A percentile compares a stretch with the other conserved stretches of the same genome.
Conservation (phyloP, 2,888 invertebrate species). For the Conops quadrifasciatus region DNA sequence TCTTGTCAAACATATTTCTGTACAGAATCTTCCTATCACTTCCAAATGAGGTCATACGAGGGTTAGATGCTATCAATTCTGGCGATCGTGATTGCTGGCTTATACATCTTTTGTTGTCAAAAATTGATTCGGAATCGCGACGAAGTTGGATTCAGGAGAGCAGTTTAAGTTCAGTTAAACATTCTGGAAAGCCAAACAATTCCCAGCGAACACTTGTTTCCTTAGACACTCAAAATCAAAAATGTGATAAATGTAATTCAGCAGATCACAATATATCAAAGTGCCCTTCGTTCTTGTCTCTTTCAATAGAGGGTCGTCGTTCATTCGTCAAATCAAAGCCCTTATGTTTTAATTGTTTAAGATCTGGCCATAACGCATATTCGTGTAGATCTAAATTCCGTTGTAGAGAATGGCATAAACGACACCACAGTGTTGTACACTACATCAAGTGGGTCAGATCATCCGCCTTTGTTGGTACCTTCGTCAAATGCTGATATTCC, state of each 20-base stretch:
- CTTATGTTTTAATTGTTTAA: slow-evolving; percentile 28
- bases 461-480: background rate
- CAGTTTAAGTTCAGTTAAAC: slow-evolving; percentile 17
- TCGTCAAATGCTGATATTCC: background rate
- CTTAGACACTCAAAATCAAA: background rate
- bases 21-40: slow-evolving; percentile 37
- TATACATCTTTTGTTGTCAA: slow-evolving; percentile 33
- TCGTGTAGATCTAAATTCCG: slow-evolving; percentile 12
- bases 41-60: slow-evolving; percentile 40
- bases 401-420: slow-evolving; percentile 24
- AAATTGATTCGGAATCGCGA: slow-evolving; percentile 36
- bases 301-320: background rate
- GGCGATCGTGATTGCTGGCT: slow-evolving; percentile 38
- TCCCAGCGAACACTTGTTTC: background rate
- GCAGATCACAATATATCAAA: slow-evolving; percentile 28
- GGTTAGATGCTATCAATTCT: slow-evolving; percentile 36
- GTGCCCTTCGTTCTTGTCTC: slow-evolving; percentile 26
- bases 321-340: slow-evolving; percentile 6
- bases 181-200: background rate
- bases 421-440: slow-evolving; percentile 9
- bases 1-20: slow-evolving; percentile 36
- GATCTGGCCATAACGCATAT: slow-evolving; percentile 14
- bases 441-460: background rate
- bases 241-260: slow-evolving; percentile 25
- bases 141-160: slow-evolving; percentile 35